These are phyloP conservation scores for Oriolus oriolus DNA, from an alignment of 2,113 vertebrate genomes.

Conservation along the genomic window DNA sequence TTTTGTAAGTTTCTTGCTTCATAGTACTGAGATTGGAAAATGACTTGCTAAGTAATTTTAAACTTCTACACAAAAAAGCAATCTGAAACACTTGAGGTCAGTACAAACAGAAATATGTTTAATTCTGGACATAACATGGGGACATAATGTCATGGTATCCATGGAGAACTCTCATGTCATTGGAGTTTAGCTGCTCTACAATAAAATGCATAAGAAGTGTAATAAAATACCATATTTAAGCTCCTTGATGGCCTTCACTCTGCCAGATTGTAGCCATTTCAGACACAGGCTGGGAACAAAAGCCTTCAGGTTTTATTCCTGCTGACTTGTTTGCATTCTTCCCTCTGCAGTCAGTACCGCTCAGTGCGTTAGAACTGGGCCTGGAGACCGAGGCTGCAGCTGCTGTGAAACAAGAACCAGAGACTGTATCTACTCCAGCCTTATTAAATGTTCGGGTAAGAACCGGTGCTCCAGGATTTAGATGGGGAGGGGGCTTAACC, in stretches of 20 bases:
- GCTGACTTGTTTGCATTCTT: not conserved
- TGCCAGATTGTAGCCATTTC: not conserved
- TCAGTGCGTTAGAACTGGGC: slow-evolving; percentile 84
- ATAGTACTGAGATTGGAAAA: not conserved
- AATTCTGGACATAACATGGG: not conserved
- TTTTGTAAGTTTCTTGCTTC: not conserved
- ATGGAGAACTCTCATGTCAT: not conserved
- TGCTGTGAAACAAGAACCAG: slow-evolving; percentile 75
- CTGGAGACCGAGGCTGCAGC: slow-evolving; percentile 77
- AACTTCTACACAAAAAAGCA: not conserved
- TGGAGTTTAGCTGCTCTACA: not conserved
- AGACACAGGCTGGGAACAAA: not conserved
- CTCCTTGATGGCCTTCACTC: not conserved
- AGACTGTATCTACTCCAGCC: slow-evolving; percentile 77
- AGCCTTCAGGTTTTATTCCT: not conserved
- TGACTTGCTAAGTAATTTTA: not conserved
- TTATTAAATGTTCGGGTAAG: slow-evolving; percentile 89
- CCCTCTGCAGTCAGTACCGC: slow-evolving; percentile 81
- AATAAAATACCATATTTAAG: not conserved
- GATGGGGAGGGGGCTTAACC: not conserved
- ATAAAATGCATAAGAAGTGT: not conserved
- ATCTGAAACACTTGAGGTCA: not conserved
- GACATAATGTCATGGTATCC: not conserved
- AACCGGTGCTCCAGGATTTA: not conserved
- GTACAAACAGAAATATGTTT: not conserved